These are phyloP conservation scores for Lacerta bilineata DNA, from an alignment of 2,797 vertebrate genomes.

Conservation along the genomic window DNA sequence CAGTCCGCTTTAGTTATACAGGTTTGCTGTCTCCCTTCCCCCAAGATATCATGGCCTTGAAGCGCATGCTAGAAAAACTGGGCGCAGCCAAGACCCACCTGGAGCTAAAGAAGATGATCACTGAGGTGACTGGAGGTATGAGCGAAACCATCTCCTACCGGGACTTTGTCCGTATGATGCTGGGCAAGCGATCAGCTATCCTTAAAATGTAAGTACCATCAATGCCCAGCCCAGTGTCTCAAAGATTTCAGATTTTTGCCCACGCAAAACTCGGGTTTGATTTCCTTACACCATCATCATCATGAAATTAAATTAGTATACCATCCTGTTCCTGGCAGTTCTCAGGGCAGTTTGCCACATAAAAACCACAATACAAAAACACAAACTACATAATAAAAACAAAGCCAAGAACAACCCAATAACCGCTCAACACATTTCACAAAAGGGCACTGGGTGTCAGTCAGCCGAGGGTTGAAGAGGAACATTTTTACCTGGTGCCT, in stretches of 20 bases:
- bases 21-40: not conserved
- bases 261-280: not conserved
- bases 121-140: constrained; percentile 79
- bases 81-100: constrained; percentile 87
- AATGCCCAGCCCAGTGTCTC: not conserved
- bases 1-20: not conserved
- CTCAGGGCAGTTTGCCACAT: no score
- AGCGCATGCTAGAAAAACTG: constrained; percentile 88
- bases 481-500: no score
- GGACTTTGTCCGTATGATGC: constrained; percentile 88
- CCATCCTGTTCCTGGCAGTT: no score
- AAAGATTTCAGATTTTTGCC: no score
- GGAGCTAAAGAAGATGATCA: constrained; percentile 89
- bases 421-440: no score
- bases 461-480: no score
- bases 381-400: no score
- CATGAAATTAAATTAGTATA: no score
- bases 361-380: no score
- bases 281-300: not conserved
- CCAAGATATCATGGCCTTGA: constrained; percentile 88
- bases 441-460: no score
- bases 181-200: constrained; percentile 87
- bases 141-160: constrained; percentile 83
- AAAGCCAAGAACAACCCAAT: no score
- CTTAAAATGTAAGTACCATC: constrained; percentile 84